Evolutionary conservation across 2,888 invertebrate genomes (phyloP).

Genomic region (Thecocarcelia acutangulata): DNA sequence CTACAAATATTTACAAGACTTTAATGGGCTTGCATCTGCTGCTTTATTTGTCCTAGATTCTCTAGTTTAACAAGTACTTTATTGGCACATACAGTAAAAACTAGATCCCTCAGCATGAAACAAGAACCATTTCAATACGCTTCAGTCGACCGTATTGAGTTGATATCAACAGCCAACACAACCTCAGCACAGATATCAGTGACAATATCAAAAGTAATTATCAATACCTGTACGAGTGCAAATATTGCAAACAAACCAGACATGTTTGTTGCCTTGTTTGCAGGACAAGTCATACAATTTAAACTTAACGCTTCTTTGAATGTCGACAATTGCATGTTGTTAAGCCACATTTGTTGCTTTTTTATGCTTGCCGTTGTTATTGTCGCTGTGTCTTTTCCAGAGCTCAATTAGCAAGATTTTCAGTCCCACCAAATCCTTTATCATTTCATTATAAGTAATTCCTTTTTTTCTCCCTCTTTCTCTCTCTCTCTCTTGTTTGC

Average conservation of each 20-base stretch:
- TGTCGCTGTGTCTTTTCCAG: constrained; percentile 7
- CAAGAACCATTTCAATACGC: background rate
- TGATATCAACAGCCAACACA: background rate
- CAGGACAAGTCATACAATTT: constrained; percentile 46
- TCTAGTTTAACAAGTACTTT: no score
- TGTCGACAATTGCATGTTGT: constrained; percentile 8
- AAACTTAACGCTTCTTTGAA: constrained; percentile 55
- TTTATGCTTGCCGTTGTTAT: background rate
- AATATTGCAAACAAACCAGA: background rate
- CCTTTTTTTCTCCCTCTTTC: constrained; percentile 7
- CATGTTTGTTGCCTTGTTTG: constrained; percentile 31
- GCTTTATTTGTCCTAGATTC: no score
- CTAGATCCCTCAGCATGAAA: background rate
- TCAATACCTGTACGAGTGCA: constrained; percentile 25
- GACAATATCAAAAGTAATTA: constrained; percentile 54
- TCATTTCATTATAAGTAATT: constrained; percentile 41
- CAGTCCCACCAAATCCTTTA: constrained; percentile 51
- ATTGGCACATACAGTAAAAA: no score
- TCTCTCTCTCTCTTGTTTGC: background rate
- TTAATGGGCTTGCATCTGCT: no score
- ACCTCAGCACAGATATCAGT: constrained; percentile 39
- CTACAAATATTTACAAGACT: no score
- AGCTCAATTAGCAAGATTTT: constrained; percentile 58
- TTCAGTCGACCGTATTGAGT: background rate
- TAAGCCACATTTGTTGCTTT: background rate